Evolutionary conservation across 2,113 vertebrate genomes (phyloP).

Genomic region (Dipodomys merriami): DNA sequence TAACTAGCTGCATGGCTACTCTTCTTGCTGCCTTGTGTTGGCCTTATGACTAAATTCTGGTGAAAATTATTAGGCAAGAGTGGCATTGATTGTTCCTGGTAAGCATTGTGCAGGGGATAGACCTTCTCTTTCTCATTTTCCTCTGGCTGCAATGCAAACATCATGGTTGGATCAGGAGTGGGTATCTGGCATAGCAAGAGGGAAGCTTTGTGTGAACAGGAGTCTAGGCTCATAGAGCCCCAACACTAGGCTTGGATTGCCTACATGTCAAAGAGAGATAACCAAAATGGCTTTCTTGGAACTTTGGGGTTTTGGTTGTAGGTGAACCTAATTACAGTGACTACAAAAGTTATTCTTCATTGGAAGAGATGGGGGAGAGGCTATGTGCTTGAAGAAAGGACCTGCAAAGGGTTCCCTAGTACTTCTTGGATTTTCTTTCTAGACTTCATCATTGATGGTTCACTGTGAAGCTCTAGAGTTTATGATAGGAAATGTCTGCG

Average conservation of each 20-base stretch:
- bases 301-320: background rate
- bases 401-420: conserved; percentile 24
- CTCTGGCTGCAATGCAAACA: conserved; percentile 20
- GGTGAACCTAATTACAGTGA: conserved; percentile 12
- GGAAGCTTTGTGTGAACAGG: background rate
- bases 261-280: conserved; percentile 8
- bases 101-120: background rate
- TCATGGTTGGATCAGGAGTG: background rate
- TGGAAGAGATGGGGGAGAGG: background rate
- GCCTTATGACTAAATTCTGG: conserved; percentile 11
- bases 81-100: background rate
- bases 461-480: background rate
- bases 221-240: background rate
- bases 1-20: background rate
- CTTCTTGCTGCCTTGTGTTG: background rate
- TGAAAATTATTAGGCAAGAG: conserved; percentile 29
- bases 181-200: background rate
- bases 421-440: background rate
- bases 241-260: background rate
- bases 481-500: background rate
- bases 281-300: background rate
- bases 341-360: conserved; percentile 1
- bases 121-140: background rate
- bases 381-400: background rate
- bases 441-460: background rate